Base-by-base conservation (phyloP, 2,113 vertebrate genomes). In the Sapajus apella region DNA sequence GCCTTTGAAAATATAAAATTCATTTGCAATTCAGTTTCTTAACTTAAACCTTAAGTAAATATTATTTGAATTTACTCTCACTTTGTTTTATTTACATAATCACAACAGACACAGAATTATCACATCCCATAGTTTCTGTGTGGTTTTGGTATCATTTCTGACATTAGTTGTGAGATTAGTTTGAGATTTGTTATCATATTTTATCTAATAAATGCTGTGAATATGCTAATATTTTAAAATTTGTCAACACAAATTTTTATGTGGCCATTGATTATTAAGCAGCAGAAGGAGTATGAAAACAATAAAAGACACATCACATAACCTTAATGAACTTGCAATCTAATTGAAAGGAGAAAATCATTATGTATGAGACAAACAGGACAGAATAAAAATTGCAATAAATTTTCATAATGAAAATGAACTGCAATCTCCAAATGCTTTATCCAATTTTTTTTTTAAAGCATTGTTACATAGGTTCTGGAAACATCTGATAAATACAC, bases 61-160 rank as follows among this genome's bases (percentile, higher is more conserved):
- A 40, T 55, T 96, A 92, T 84, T 90, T 50, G 79, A 93, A 90
- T 90, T 92, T 95, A 77, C 17, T 94, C 21, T 88, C 47, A 75
- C 21, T 64, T 25, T 89, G 27, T 61, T 73, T 94, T 96, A 87
- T 95, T 96, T 94, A 94, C 81, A 87, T 92, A 87, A 94, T 92
- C 25, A 92, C 0, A 12, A 75, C n/a, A 94, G 70, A 70, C n/a
- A 83, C 12, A 89, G 94, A 90, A 68, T 66, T 94, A 92, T 32
- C 76, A 95, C 17, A 66, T 55, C 45, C 73, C 23, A 61, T 79
- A 73, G 8, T 83, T 89, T 84, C 45, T 87, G 56, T 52, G 25
- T 73, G 27, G 90, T 86, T 91, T 84, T 68, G 11, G 5, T 73
- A 32, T 93, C 91, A 43, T 55, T 94, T 91, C 25, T 75, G 64